Percentiles rank a stretch among this genome's conserved stretches.
Evolutionary conservation across 2,888 invertebrate species (phyloP).

Genomic region (Coecobrya sp.): DNA sequence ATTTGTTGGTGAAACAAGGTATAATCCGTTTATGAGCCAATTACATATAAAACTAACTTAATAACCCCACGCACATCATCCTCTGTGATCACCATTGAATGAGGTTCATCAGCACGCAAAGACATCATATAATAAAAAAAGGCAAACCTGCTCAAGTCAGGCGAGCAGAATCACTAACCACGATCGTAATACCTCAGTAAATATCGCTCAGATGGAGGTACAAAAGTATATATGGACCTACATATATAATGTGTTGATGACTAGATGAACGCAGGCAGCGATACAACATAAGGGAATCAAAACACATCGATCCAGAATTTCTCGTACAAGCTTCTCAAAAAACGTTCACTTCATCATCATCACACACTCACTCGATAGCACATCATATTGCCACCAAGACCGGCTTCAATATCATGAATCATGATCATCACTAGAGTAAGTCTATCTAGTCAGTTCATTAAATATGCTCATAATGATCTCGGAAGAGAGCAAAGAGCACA

Average conservation of each 20-base stretch:
- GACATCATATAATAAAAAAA: conserved; percentile 33
- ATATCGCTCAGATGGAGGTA: not conserved
- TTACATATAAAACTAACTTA: conserved; percentile 76
- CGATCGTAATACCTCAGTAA: not conserved
- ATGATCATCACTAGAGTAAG: not conserved
- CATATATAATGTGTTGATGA: no score
- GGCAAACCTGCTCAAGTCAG: conserved; percentile 1
- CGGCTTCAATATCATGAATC: not conserved
- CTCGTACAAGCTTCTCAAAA: not conserved
- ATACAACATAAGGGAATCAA: not conserved
- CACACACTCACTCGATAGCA: not conserved
- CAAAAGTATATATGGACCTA: no score
- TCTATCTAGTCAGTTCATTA: conserved; percentile 57
- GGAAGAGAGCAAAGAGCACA: conserved; percentile 14
- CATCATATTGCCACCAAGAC: not conserved
- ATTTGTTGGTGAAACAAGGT: conserved; percentile 73
- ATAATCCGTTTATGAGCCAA: conserved; percentile 77
- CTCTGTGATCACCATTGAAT: conserved; percentile 55
- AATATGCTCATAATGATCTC: conserved; percentile 50
- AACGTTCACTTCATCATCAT: not conserved
- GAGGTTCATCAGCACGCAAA: conserved; percentile 74
- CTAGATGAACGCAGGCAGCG: not conserved
- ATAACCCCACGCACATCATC: conserved; percentile 76
- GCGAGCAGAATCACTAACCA: not conserved
- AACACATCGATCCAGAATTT: not conserved